These are phyloP conservation scores for Penaeus chinensis DNA, from an alignment of 1,140 invertebrate genomes.

Conservation along the genomic window DNA sequence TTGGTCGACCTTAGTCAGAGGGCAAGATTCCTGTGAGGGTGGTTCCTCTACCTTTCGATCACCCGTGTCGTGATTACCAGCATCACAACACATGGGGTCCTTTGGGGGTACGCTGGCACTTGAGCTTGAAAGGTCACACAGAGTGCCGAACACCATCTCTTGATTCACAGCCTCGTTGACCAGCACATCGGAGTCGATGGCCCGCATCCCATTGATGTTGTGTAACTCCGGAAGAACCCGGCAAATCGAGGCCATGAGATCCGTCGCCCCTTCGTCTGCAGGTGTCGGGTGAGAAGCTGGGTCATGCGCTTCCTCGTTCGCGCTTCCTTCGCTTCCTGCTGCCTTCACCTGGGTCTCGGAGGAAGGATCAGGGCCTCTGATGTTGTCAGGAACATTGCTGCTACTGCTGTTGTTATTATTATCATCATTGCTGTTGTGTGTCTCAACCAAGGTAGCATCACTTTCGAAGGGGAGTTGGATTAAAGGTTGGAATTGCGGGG, in stretches of 20 bases:
- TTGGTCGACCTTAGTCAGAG: too few species aligned
- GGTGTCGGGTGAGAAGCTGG: not conserved
- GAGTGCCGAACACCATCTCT: not conserved
- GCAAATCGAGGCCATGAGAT: conserved; percentile 49
- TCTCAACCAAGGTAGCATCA: too few species aligned
- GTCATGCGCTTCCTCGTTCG: not conserved
- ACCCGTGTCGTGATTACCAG: not conserved
- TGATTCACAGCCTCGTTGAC: not conserved
- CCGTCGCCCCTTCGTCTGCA: conserved; percentile 41
- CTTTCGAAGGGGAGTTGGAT: not conserved
- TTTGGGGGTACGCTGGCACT: too few species aligned
- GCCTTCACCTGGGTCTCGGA: not conserved
- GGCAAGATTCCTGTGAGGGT: not conserved
- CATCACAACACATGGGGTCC: not conserved
- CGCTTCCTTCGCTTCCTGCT: conserved; percentile 1
- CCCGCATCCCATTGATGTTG: conserved; percentile 25
- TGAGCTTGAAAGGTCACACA: too few species aligned
- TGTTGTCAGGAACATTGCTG: not conserved
- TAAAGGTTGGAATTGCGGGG: not conserved
- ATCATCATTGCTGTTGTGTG: not conserved
- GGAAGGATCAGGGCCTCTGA: not conserved
- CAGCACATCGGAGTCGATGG: conserved; percentile 12
- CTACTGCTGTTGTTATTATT: not conserved
- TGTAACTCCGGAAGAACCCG: conserved; percentile 51
- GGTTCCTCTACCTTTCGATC: not conserved